A percentile compares a stretch with the other conserved stretches of the same genome.
Conservation (phyloP, 2,888 invertebrate genomes). For the Eledone cirrhosa region DNA sequence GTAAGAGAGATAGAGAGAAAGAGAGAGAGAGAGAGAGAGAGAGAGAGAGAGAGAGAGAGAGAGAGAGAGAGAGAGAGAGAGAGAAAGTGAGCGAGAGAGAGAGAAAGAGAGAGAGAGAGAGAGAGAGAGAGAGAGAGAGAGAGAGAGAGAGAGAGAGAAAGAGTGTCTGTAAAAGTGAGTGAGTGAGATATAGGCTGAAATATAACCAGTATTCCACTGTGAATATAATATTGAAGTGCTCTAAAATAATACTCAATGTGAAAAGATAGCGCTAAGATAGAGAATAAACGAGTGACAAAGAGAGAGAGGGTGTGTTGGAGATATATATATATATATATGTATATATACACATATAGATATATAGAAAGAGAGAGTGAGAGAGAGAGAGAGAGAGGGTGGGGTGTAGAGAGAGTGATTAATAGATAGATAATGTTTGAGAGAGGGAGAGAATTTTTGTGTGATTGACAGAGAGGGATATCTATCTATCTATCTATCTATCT, state of each 20-base stretch:
- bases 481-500: too few species aligned
- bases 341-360: background rate
- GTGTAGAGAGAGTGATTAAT: conserved; percentile 14
- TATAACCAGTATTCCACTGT: too few species aligned
- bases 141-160: background rate
- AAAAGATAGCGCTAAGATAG: too few species aligned
- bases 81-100: background rate
- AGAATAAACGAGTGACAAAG: background rate
- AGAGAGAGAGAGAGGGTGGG: background rate
- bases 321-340: background rate
- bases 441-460: too few species aligned
- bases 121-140: background rate
- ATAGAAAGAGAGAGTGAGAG: background rate
- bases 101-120: conserved; percentile 17
- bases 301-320: background rate
- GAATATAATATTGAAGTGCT: too few species aligned
- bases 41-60: too few species aligned
- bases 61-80: too few species aligned
- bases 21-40: too few species aligned
- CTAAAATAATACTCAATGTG: too few species aligned
- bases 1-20: too few species aligned
- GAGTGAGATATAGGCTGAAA: background rate
- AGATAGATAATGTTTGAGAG: conserved; percentile 16
- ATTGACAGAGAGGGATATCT: too few species aligned
- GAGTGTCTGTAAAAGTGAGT: background rate